These are phyloP conservation scores for Bucco capensis DNA, from an alignment of 2,113 vertebrate species.

Conservation along the genomic window DNA sequence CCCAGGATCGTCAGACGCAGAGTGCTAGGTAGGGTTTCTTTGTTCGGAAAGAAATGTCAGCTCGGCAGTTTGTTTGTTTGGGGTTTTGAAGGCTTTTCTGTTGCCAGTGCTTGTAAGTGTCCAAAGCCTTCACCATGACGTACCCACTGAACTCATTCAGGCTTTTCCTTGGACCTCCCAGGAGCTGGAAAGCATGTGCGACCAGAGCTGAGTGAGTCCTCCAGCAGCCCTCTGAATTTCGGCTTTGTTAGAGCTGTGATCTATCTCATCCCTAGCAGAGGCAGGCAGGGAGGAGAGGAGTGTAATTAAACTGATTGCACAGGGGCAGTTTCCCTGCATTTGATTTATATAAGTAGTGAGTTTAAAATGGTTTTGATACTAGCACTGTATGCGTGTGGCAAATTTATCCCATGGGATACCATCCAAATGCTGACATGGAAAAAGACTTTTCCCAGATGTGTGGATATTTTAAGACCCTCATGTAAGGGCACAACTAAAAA, in stretches of 20 bases:
- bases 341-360: not conserved
- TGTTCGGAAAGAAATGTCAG: not conserved
- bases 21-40: not conserved
- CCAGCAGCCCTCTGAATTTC: not conserved
- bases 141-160: not conserved
- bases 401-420: not conserved
- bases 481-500: not conserved
- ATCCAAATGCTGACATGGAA: slow-evolving; percentile 51
- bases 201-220: not conserved
- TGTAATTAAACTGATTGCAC: not conserved
- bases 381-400: not conserved
- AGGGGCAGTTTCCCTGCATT: not conserved
- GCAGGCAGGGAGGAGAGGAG: not conserved
- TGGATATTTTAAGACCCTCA: slow-evolving; percentile 2
- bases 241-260: not conserved
- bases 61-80: not conserved
- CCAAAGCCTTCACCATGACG: not conserved
- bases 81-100: not conserved
- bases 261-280: not conserved
- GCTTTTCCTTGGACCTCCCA: slow-evolving; percentile 35
- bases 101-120: not conserved
- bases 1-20: accelerated
- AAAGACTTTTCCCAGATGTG: slow-evolving; percentile 22
- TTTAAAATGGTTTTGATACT: not conserved
- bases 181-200: not conserved